These are phyloP conservation scores for Dinomys branickii DNA, from an alignment of 2,113 vertebrate genomes.

Conservation along the genomic window DNA sequence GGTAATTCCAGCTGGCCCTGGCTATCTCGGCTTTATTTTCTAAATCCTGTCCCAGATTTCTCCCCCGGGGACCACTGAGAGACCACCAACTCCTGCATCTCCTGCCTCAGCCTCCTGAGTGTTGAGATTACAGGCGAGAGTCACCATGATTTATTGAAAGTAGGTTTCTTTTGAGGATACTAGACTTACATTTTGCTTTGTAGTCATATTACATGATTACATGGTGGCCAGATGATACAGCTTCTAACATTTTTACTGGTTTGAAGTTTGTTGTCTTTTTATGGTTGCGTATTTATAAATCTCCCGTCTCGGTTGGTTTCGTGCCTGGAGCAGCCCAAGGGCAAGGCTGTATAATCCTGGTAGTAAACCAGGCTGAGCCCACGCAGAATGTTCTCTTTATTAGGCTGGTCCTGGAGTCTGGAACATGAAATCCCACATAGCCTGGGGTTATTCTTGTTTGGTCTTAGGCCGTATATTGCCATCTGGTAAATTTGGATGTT, in stretches of 20 bases:
- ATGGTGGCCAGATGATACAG: neutral
- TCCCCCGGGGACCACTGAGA: no score
- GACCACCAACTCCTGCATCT: no score
- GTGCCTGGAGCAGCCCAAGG: neutral
- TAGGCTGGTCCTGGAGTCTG: conserved; percentile 27
- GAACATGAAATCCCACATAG: neutral
- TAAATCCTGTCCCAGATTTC: no score
- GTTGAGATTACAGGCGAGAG: neutral
- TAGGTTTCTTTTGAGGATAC: neutral
- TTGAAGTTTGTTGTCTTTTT: neutral
- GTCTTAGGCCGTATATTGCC: conserved; percentile 18
- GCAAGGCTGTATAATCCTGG: neutral
- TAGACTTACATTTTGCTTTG: neutral
- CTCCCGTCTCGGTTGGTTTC: neutral
- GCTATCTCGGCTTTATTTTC: no score
- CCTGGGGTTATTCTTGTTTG: conserved; percentile 53
- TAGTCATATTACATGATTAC: neutral
- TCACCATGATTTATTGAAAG: neutral
- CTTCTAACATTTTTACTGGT: neutral
- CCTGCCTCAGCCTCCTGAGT: neutral
- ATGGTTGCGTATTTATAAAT: conserved; percentile 19
- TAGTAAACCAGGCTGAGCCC: neutral
- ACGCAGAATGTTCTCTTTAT: conserved; percentile 1
- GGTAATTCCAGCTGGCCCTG: no score
- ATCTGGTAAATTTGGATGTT: conserved; percentile 55